Base-by-base conservation (phyloP, 2,113 vertebrate genomes). In the Psophia crepitans region DNA sequence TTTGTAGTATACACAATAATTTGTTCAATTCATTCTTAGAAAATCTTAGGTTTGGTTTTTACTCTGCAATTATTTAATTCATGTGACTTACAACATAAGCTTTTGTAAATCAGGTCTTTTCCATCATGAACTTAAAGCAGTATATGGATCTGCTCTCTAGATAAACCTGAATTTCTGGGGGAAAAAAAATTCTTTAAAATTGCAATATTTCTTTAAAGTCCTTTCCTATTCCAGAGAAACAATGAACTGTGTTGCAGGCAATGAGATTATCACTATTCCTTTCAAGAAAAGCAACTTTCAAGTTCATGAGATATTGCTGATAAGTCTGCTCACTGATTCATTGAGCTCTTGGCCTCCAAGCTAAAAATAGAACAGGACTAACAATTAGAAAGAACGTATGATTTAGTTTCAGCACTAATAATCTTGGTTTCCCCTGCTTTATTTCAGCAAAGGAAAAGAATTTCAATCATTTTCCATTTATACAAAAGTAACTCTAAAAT, bases 81-180 rank as follows among this genome's bases (percentile, higher is more conserved):
- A 26, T 0, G 0, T 65, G 8, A 5, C 5, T 80, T 60, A 43
- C 3, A 61, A 12, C 3, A 46, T 27, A 73, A 43, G 9, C 1
- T 74, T 84, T 57, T 61, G 16, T 35, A 66, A 80, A 70, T 69
- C 14, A 53, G 1, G 5, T 46, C 15, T 68, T 89, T 83, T 54
- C 12, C n/a, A 4, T 65, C 14, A 37, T 30, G 5, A 84, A 53
- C 4, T 65, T 43, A 39, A 2, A 68, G 6, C 1, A 35, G 9
- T 73, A 54, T 6, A 16, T 37, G 30, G 5, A 48, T 39, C 10
- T 64, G 26, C 3, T 6, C 8, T 43, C 20, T 28, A n/a, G n/a
- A n/a, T n/a, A n/a, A n/a, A n/a, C n/a, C n/a, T n/a, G n/a, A n/a
- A n/a, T n/a, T n/a, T n/a, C n/a, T n/a, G n/a, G n/a, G n/a, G n/a